Percentiles rank a stretch among this genome's conserved stretches.
These are phyloP conservation scores for Conus canariensis DNA, from an alignment of 2,888 invertebrate genomes.

Conservation along the genomic window DNA sequence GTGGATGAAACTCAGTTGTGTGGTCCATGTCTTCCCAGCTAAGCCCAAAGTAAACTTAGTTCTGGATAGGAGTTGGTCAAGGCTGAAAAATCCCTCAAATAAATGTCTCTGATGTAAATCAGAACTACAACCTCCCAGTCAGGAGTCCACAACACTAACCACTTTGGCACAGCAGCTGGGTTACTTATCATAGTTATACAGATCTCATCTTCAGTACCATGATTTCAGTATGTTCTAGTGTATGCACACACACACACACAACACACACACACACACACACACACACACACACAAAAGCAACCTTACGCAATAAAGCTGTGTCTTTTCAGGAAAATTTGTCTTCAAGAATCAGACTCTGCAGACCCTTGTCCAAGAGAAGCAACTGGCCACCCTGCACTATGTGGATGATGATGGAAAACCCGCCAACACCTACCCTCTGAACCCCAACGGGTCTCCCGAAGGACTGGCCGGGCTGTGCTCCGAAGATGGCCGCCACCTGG, in stretches of 20 bases:
- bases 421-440: conserved; percentile 88
- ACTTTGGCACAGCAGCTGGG: too few relatives aligned
- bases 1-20: too few relatives aligned
- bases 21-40: too few relatives aligned
- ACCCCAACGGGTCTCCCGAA: conserved; percentile 85
- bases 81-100: too few relatives aligned
- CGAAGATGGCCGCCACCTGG: conserved; percentile 93
- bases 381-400: conserved; percentile 89
- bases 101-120: too few relatives aligned
- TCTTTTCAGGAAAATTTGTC: conserved; percentile 78
- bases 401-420: conserved; percentile 88
- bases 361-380: conserved; percentile 76
- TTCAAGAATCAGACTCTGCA: conserved; percentile 79
- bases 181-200: too few relatives aligned
- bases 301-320: background rate
- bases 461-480: conserved; percentile 96
- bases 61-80: too few relatives aligned
- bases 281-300: background rate
- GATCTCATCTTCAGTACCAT: too few relatives aligned
- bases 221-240: background rate
- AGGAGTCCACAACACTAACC: too few relatives aligned
- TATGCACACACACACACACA: background rate
- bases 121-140: too few relatives aligned
- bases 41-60: too few relatives aligned
- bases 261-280: background rate